These are phyloP conservation scores for Labroides dimidiatus DNA, from an alignment of 2,797 vertebrate genomes.

Conservation along the genomic window DNA sequence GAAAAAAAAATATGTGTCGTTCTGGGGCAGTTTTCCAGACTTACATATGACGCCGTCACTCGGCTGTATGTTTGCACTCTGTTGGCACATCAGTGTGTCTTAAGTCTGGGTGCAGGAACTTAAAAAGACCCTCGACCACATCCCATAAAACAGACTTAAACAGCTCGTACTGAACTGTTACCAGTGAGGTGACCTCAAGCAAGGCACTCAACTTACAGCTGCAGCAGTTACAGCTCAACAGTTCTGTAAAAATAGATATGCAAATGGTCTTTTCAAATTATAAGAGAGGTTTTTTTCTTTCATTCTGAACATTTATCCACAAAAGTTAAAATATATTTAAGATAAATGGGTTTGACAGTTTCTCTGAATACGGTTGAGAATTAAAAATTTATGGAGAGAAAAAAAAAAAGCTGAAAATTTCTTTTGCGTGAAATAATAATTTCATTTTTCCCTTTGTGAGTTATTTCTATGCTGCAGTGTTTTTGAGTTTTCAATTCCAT, in stretches of 20 bases:
- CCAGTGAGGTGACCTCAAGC: constrained; percentile 28
- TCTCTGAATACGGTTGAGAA: background rate
- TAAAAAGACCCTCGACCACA: constrained; percentile 18
- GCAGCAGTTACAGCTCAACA: background rate
- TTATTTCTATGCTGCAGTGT: constrained; percentile 2
- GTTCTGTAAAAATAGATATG: too few species aligned
- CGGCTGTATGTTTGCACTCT: constrained; percentile 27
- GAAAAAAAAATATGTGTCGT: constrained; percentile 26
- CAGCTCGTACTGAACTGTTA: constrained; percentile 21
- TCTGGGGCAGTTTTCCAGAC: constrained; percentile 24
- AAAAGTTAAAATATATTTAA: background rate
- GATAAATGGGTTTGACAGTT: background rate
- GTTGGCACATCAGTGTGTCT: constrained; percentile 71
- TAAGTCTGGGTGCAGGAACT: constrained; percentile 59
- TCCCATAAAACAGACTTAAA: constrained; percentile 30
- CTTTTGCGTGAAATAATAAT: background rate
- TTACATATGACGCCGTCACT: constrained; percentile 8
- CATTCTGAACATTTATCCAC: background rate
- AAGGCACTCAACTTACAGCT: constrained; percentile 18
- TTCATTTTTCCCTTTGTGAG: constrained; percentile 1
- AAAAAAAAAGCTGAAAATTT: background rate
- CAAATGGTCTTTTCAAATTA: too few species aligned
- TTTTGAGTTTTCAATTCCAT: constrained; percentile 13
- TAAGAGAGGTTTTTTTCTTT: background rate
- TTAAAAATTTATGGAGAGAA: background rate